Percentiles rank a stretch among this genome's conserved stretches.
Evolutionary conservation across 2,797 vertebrate species (phyloP).

Genomic region (Notolepis coatsorum): DNA sequence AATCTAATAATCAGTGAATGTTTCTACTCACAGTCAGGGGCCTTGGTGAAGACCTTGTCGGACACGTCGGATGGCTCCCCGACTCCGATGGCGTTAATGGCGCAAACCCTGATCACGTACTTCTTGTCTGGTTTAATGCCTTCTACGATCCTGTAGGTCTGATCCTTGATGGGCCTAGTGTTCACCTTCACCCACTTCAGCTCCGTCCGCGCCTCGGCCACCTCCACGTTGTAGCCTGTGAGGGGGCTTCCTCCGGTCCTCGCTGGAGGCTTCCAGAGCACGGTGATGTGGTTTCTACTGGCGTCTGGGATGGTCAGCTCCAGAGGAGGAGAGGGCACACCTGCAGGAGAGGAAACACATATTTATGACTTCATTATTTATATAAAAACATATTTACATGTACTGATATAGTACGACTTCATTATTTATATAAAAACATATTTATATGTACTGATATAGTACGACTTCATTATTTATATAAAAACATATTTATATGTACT

Average conservation of each 20-base stretch:
- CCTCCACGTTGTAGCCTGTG: conserved; percentile 95
- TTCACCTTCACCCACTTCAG: conserved; percentile 96
- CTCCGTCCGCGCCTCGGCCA: conserved; percentile 95
- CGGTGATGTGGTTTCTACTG: conserved; percentile 92
- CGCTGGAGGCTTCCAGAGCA: conserved; percentile 93
- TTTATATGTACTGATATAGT: no score
- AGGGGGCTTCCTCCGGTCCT: conserved; percentile 95
- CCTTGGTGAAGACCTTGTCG: conserved; percentile 95
- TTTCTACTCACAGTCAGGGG: conserved; percentile 91
- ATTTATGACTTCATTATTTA: neutral
- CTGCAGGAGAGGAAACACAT: conserved; percentile 59
- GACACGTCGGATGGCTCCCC: conserved; percentile 96
- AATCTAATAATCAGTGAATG: neutral
- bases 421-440: no score
- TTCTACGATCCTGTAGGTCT: conserved; percentile 93
- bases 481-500: no score
- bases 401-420: no score
- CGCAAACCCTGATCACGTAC: conserved; percentile 94
- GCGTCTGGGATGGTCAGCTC: conserved; percentile 91
- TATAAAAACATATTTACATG: no score
- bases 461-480: no score
- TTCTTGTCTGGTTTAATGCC: conserved; percentile 97
- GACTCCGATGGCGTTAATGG: conserved; percentile 93
- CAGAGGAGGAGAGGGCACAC: conserved; percentile 92
- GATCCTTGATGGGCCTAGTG: conserved; percentile 93